phyloP scores from a whole-genome alignment of 2,113 vertebrate species.

The Piaya cayana region DNA sequence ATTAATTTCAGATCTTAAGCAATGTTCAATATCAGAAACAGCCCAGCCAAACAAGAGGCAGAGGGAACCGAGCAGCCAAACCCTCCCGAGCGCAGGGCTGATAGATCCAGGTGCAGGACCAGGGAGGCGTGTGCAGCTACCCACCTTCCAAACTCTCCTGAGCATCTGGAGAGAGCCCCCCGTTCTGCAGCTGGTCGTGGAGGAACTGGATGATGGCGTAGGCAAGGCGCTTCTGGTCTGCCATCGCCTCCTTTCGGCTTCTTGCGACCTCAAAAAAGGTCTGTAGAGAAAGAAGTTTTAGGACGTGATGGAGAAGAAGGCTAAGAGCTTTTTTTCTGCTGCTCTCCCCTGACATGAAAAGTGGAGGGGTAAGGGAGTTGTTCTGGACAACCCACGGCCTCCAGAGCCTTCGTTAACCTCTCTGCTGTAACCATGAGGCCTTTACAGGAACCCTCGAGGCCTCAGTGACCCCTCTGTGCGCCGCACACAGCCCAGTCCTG shows the following conservation, averaged over 20 bases:
- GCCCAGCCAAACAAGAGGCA: neutral
- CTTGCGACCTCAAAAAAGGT: neutral
- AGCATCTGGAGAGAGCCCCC: slow-evolving; percentile 84
- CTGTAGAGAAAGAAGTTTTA: neutral
- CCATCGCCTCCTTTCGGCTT: slow-evolving; percentile 72
- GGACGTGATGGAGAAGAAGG: accelerated
- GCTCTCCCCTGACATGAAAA: accelerated
- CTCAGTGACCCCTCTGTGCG: accelerated
- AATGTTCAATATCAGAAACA: accelerated
- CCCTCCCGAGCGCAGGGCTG: accelerated
- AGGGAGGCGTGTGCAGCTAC: accelerated
- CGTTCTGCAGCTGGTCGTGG: slow-evolving; percentile 86
- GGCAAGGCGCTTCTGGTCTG: slow-evolving; percentile 90
- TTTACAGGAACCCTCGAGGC: accelerated
- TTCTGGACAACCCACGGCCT: neutral
- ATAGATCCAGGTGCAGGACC: accelerated
- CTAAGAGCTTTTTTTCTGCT: neutral
- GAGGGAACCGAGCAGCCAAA: accelerated
- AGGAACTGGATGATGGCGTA: slow-evolving; percentile 94
- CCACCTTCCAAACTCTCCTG: slow-evolving; percentile 98
- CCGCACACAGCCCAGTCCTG: neutral
- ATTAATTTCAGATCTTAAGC: accelerated
- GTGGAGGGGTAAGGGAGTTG: accelerated
- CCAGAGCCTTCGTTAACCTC: accelerated
- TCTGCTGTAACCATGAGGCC: neutral